phyloP scores from a whole-genome alignment of 2,888 invertebrate species.

The Gnatocerus cornutus region DNA sequence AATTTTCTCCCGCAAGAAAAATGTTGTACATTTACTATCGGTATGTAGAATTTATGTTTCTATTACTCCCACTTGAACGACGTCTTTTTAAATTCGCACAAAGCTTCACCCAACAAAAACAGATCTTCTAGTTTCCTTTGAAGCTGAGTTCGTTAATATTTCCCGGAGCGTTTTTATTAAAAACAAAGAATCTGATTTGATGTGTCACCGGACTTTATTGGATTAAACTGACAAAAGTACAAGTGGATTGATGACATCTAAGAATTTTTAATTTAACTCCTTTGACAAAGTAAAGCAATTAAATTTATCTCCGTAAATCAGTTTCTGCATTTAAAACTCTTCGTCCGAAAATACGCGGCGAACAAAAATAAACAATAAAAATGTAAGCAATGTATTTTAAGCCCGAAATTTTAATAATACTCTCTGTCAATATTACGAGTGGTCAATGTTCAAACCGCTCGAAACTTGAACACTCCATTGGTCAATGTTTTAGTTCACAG shows the following conservation, averaged over 20 bases:
- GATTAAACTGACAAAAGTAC: not conserved
- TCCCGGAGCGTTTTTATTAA: not conserved
- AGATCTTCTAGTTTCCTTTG: not conserved
- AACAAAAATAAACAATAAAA: slow-evolving; percentile 6
- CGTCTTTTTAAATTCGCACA: not conserved
- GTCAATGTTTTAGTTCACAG: slow-evolving; percentile 5
- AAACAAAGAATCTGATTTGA: not conserved
- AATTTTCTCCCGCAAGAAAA: too few species aligned
- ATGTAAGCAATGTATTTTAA: slow-evolving; percentile 11
- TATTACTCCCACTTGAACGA: too few species aligned
- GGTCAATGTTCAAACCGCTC: not conserved
- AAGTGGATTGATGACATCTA: not conserved
- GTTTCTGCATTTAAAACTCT: not conserved
- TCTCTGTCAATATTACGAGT: slow-evolving; percentile 1
- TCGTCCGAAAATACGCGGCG: not conserved
- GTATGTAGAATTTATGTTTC: too few species aligned
- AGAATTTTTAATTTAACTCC: slow-evolving; percentile 5
- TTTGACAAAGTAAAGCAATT: not conserved
- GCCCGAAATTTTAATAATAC: slow-evolving; percentile 1
- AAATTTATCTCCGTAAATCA: not conserved
- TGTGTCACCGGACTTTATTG: not conserved
- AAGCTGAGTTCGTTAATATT: not conserved
- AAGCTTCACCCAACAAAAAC: not conserved
- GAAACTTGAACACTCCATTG: not conserved
- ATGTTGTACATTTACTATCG: too few species aligned